Evolutionary conservation across 2,797 vertebrate species (phyloP).

Genomic region (Notamacropus eugenii): DNA sequence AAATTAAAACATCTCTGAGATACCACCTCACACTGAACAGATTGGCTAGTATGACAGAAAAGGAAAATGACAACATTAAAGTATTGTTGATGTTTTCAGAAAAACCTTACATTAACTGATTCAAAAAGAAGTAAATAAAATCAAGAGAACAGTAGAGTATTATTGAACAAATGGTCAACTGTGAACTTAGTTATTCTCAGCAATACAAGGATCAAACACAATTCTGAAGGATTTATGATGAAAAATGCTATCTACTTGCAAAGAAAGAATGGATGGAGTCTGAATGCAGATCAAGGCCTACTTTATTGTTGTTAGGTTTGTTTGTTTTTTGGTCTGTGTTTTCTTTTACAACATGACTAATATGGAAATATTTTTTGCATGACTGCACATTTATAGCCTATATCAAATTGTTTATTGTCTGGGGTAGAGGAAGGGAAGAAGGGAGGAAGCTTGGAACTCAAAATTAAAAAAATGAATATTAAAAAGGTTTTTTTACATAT

Average conservation of each 20-base stretch:
- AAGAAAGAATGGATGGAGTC: neutral
- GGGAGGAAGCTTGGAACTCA: neutral
- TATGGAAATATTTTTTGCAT: neutral
- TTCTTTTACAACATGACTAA: neutral
- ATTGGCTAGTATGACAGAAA: neutral
- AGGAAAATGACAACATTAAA: neutral
- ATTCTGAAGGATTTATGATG: neutral
- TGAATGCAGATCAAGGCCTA: neutral
- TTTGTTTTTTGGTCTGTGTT: neutral
- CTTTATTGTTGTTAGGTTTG: neutral
- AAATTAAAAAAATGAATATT: neutral
- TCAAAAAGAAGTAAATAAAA: neutral
- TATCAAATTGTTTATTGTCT: neutral
- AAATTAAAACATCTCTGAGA: neutral
- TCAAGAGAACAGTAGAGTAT: neutral
- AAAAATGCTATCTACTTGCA: neutral
- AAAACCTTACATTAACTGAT: neutral
- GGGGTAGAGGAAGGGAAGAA: neutral
- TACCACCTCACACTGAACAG: neutral
- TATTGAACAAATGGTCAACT: neutral
- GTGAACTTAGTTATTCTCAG: neutral
- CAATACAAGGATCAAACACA: neutral
- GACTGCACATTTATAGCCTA: neutral
- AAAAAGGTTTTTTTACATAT: neutral
- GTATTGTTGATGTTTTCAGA: neutral